These are phyloP conservation scores for Xylocopa sonorina DNA, from an alignment of 1,140 invertebrate species.

Conservation along the genomic window DNA sequence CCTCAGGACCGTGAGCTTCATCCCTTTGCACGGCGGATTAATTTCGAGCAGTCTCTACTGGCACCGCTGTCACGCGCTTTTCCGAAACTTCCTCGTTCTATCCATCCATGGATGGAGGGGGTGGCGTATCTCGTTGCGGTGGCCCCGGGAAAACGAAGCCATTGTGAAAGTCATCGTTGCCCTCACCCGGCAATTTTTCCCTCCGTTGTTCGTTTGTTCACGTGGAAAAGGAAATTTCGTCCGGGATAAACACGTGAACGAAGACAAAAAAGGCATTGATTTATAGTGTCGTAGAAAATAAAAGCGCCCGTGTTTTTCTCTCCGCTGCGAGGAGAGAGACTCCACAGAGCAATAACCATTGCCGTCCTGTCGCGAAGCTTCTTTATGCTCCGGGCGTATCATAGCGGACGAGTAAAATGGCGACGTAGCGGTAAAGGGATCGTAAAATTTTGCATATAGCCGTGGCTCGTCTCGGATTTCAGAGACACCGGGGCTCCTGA, in stretches of 20 bases:
- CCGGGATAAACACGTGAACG: no score
- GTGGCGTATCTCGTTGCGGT: no score
- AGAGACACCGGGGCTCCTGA: not conserved
- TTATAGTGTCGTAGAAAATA: not conserved
- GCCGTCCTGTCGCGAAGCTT: not conserved
- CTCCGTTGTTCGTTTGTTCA: no score
- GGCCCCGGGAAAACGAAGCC: not conserved
- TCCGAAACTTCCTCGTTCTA: not conserved
- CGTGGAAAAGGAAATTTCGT: no score
- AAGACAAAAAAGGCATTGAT: not conserved
- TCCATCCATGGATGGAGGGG: no score
- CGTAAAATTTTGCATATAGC: slow-evolving; percentile 19
- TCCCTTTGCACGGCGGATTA: slow-evolving; percentile 55
- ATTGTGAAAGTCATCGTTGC: not conserved
- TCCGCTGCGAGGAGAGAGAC: not conserved
- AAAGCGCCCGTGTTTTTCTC: not conserved
- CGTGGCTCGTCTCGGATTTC: not conserved
- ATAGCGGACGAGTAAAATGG: not conserved
- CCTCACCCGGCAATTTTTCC: no score
- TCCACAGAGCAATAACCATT: not conserved
- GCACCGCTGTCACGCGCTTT: slow-evolving; percentile 6
- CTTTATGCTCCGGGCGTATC: not conserved
- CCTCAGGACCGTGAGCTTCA: slow-evolving; percentile 26
- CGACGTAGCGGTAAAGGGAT: not conserved
- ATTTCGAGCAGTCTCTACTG: slow-evolving; percentile 41